Evolutionary conservation across 2,797 vertebrate species (phyloP).

Genomic region (Microctenopoma lineatum): DNA sequence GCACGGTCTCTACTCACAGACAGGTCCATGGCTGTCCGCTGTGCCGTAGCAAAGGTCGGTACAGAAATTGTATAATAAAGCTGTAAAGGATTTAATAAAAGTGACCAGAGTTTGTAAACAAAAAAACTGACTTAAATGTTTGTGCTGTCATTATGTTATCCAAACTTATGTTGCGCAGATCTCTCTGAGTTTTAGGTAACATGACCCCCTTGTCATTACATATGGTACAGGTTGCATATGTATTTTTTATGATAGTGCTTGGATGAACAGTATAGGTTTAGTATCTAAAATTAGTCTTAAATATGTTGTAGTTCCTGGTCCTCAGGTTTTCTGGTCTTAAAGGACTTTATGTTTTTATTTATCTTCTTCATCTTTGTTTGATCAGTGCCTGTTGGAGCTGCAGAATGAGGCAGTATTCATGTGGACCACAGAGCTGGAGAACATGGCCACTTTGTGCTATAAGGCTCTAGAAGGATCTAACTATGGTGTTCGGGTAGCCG

Average conservation of each 20-base stretch:
- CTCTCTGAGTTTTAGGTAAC: conserved; percentile 22
- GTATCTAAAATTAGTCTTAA: background rate
- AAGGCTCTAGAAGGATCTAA: conserved; percentile 98
- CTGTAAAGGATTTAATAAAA: conserved; percentile 9
- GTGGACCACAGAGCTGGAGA: conserved; percentile 99
- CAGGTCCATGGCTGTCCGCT: conserved; percentile 97
- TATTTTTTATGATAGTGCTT: background rate
- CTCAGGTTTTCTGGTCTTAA: background rate
- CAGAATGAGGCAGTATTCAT: conserved; percentile 99
- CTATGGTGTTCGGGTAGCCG: conserved; percentile 95
- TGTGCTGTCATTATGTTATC: conserved; percentile 9
- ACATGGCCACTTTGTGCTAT: conserved; percentile 94
- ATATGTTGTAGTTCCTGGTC: background rate
- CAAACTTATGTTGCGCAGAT: background rate
- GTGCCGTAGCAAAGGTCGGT: conserved; percentile 93
- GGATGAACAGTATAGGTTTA: background rate
- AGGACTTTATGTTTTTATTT: background rate
- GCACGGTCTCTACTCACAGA: conserved; percentile 95
- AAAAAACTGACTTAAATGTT: background rate
- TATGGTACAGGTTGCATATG: background rate
- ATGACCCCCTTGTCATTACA: background rate
- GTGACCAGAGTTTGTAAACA: background rate
- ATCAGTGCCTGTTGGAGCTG: conserved; percentile 94
- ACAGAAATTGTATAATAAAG: background rate
- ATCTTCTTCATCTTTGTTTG: conserved; percentile 11